Evolutionary conservation across 2,888 invertebrate species (phyloP).

Genomic region (Drosophila maculinotata): DNA sequence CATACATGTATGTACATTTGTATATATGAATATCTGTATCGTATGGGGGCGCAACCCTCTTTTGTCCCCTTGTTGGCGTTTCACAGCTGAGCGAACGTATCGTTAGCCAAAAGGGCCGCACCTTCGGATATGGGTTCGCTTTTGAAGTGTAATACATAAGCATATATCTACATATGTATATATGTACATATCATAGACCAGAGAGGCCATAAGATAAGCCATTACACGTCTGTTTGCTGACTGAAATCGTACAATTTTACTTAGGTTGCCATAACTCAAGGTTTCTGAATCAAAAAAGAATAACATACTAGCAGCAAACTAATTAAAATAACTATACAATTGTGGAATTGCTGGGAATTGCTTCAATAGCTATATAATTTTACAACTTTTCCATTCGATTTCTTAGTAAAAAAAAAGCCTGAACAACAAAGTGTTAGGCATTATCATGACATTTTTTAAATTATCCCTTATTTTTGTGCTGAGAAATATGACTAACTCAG

Average conservation of each 20-base stretch:
- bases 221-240: conserved; percentile 31
- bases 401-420: too few relatives aligned
- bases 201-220: conserved; percentile 41
- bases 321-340: background rate
- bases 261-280: conserved; percentile 41
- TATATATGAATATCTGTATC: background rate
- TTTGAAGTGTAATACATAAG: conserved; percentile 25
- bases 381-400: too few relatives aligned
- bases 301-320: background rate
- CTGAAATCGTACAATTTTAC: conserved; percentile 52
- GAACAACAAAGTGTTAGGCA: too few relatives aligned
- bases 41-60: conserved; percentile 5
- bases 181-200: conserved; percentile 24
- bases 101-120: conserved; percentile 37
- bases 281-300: conserved; percentile 26
- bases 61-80: conserved; percentile 21
- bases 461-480: too few relatives aligned
- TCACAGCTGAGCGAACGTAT: conserved; percentile 46
- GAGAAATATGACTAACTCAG: too few relatives aligned
- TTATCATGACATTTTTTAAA: too few relatives aligned
- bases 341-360: background rate
- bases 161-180: background rate
- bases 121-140: conserved; percentile 37
- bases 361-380: too few relatives aligned
- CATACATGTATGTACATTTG: background rate